Percentiles rank a stretch among this genome's conserved stretches.
These are phyloP conservation scores for Craterocephalus amniculus DNA, from an alignment of 2,797 vertebrate species.

Conservation along the genomic window DNA sequence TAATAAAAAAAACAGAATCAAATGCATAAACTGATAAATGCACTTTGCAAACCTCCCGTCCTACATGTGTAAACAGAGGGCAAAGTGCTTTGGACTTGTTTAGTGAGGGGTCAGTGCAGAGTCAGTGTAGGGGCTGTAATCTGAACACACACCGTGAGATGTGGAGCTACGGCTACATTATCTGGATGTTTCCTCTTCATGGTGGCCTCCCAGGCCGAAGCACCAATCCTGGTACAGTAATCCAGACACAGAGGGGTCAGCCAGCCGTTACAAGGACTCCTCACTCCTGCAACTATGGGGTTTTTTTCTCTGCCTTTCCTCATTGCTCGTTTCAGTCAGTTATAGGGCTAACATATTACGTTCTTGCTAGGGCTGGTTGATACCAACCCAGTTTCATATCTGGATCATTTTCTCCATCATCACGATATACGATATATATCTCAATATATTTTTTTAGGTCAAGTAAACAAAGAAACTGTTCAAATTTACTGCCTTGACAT, in stretches of 20 bases:
- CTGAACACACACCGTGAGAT: slow-evolving; percentile 27
- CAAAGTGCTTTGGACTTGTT: slow-evolving; percentile 21
- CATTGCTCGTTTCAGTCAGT: background rate
- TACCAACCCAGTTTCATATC: too few species aligned
- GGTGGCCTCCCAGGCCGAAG: slow-evolving; percentile 12
- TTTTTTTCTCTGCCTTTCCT: background rate
- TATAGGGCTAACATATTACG: background rate
- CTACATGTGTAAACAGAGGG: background rate
- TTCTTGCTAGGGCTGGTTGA: too few species aligned
- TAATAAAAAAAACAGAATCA: background rate
- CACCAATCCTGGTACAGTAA: background rate
- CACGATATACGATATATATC: too few species aligned
- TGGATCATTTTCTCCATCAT: too few species aligned
- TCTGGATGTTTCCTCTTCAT: slow-evolving; percentile 25
- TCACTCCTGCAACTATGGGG: background rate
- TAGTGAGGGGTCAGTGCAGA: slow-evolving; percentile 5
- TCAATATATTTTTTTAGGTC: too few species aligned
- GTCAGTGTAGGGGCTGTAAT: slow-evolving; percentile 36
- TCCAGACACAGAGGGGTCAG: background rate
- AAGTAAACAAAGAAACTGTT: too few species aligned
- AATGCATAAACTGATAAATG: slow-evolving; percentile 9
- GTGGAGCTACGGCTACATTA: background rate
- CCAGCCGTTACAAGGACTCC: background rate
- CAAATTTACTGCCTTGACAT: too few species aligned
- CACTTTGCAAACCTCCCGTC: slow-evolving; percentile 12